Conservation (phyloP, 2,888 invertebrate genomes). For the Itoplectis maculator region DNA sequence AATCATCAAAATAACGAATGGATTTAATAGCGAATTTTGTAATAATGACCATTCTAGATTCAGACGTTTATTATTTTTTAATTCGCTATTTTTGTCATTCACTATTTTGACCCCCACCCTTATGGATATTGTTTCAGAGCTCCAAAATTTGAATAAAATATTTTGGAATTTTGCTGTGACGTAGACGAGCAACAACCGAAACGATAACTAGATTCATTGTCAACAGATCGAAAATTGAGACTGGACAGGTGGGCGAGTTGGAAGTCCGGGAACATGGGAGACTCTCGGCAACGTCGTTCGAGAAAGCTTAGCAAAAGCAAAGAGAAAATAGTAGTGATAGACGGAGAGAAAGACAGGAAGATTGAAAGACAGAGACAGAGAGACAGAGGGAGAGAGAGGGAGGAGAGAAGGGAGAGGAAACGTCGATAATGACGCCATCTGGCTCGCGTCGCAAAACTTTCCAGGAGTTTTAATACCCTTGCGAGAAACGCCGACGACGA, state of each 20-base stretch:
- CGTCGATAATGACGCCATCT: constrained; percentile 82
- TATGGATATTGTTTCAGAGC: background rate
- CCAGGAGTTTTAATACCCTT: constrained; percentile 80
- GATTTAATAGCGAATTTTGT: too few species aligned
- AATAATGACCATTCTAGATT: too few species aligned
- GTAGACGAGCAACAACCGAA: background rate
- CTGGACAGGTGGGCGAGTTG: constrained; percentile 47
- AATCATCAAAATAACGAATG: too few species aligned
- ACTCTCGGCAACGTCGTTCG: constrained; percentile 36
- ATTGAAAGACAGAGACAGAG: constrained; percentile 16
- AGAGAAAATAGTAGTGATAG: constrained; percentile 57
- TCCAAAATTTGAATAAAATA: background rate
- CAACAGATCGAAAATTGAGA: constrained; percentile 33
- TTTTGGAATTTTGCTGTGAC: background rate
- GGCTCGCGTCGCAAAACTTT: constrained; percentile 80
- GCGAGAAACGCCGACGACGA: constrained; percentile 64
- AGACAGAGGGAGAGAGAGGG: constrained; percentile 49
- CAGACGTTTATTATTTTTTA: too few species aligned
- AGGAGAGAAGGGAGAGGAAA: constrained; percentile 67
- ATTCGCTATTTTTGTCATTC: too few species aligned
- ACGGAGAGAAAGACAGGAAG: constrained; percentile 47
- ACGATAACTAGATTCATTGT: constrained; percentile 4
- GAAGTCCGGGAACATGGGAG: constrained; percentile 48
- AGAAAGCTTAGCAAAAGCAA: constrained; percentile 57
- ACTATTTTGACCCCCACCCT: too few species aligned